phyloP scores from a whole-genome alignment of 2,888 invertebrate species.

The Eilema griseolum region DNA sequence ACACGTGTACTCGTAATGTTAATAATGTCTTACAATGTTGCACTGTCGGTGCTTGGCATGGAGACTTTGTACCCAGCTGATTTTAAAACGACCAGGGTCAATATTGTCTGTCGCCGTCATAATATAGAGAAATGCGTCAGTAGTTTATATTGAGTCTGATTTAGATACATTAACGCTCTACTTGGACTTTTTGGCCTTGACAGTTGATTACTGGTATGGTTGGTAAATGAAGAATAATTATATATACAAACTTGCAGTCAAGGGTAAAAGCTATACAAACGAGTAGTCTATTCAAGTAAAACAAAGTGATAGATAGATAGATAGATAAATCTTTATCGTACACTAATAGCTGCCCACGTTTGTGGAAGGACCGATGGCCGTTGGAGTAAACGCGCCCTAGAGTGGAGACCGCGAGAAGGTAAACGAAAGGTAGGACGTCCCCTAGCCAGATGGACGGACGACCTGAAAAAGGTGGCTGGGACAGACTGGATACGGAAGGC shows the following conservation, averaged over 20 bases:
- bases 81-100: not conserved
- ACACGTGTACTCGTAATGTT: too few relatives aligned
- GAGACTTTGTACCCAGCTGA: not conserved
- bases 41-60: not conserved
- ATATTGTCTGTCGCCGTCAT: not conserved
- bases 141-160: constrained; percentile 4
- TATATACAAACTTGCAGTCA: not conserved
- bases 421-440: too few relatives aligned
- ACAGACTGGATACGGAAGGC: too few relatives aligned
- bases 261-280: not conserved
- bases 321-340: too few relatives aligned
- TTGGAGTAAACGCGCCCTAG: too few relatives aligned
- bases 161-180: not conserved
- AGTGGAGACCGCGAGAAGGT: too few relatives aligned
- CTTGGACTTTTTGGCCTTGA: not conserved
- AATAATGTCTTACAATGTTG: not conserved
- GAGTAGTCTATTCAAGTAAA: too few relatives aligned
- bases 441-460: too few relatives aligned
- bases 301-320: too few relatives aligned
- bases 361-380: too few relatives aligned
- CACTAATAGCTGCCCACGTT: too few relatives aligned
- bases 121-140: constrained; percentile 3
- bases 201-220: not conserved
- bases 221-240: not conserved
- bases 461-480: too few relatives aligned